Conservation (phyloP, 1,140 invertebrate species). For the Calephelis nemesis region DNA sequence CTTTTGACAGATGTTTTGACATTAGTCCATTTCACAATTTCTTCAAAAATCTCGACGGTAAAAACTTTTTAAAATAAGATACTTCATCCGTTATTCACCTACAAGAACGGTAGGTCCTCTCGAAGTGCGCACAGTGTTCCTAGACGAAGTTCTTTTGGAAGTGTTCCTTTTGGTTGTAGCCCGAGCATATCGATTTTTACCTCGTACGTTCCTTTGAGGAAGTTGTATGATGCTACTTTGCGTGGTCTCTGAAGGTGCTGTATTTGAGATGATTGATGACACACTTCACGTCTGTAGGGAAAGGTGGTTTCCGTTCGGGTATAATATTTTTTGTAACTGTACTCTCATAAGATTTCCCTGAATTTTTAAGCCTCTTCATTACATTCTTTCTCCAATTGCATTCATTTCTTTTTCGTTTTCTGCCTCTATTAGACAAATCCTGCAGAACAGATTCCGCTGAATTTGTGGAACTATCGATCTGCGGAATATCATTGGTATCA, state of each 20-base stretch:
- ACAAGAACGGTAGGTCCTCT: conserved; percentile 19
- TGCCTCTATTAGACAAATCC: too few relatives aligned
- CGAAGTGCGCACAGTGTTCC: conserved; percentile 17
- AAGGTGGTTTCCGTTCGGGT: too few relatives aligned
- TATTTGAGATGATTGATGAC: not conserved
- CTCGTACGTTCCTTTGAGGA: conserved; percentile 14
- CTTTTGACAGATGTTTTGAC: conserved; percentile 27
- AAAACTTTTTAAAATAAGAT: conserved; percentile 23
- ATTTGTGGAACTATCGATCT: too few relatives aligned
- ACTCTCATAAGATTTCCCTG: too few relatives aligned
- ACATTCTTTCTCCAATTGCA: too few relatives aligned
- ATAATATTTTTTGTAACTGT: too few relatives aligned
- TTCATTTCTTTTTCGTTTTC: too few relatives aligned
- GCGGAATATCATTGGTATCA: too few relatives aligned
- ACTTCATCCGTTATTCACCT: conserved; percentile 10
- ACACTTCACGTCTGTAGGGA: not conserved
- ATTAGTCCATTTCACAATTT: conserved; percentile 33
- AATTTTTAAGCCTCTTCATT: too few relatives aligned
- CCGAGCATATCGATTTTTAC: conserved; percentile 20
- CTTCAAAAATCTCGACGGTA: conserved; percentile 26
- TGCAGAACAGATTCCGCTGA: too few relatives aligned
- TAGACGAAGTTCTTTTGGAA: not conserved
- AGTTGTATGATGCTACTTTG: conserved; percentile 12
- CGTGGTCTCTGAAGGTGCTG: not conserved
- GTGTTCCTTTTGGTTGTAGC: conserved; percentile 16